Conservation (phyloP, 2,113 vertebrate species). For the Aramus guarauna region DNA sequence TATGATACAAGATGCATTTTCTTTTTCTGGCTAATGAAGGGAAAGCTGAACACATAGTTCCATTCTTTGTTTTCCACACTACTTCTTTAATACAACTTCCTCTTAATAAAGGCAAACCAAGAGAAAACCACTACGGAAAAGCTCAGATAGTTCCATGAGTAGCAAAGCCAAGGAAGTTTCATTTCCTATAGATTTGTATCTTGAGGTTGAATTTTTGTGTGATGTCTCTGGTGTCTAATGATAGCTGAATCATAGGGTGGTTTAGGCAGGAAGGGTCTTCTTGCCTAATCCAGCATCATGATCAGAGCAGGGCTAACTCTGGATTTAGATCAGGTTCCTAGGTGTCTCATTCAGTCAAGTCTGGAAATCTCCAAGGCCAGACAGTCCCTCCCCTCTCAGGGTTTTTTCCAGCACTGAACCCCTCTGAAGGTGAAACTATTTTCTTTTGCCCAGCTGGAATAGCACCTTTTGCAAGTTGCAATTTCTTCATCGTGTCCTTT, state of each 20-base stretch:
- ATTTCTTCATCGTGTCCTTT: not conserved
- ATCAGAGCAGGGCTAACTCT: not conserved
- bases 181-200: slow-evolving; percentile 15
- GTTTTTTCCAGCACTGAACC: not conserved
- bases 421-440: not conserved
- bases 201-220: not conserved
- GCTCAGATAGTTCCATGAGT: not conserved
- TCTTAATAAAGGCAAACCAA: slow-evolving; percentile 17
- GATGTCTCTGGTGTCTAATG: not conserved
- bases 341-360: not conserved
- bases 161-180: not conserved
- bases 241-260: not conserved
- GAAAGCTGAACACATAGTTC: not conserved
- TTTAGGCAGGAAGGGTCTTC: not conserved
- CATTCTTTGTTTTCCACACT: slow-evolving; percentile 24
- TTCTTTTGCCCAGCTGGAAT: not conserved
- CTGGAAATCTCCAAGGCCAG: not conserved
- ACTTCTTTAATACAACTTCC: slow-evolving; percentile 10
- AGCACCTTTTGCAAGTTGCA: not conserved
- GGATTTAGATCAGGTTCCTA: not conserved
- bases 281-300: not conserved
- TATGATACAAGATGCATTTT: not conserved
- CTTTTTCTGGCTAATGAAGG: not conserved
- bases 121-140: not conserved
- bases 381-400: not conserved